A percentile compares a stretch with the other conserved stretches of the same genome.
These are phyloP conservation scores for Halocaridina rubra DNA, from an alignment of 2,888 invertebrate genomes.

Conservation along the genomic window DNA sequence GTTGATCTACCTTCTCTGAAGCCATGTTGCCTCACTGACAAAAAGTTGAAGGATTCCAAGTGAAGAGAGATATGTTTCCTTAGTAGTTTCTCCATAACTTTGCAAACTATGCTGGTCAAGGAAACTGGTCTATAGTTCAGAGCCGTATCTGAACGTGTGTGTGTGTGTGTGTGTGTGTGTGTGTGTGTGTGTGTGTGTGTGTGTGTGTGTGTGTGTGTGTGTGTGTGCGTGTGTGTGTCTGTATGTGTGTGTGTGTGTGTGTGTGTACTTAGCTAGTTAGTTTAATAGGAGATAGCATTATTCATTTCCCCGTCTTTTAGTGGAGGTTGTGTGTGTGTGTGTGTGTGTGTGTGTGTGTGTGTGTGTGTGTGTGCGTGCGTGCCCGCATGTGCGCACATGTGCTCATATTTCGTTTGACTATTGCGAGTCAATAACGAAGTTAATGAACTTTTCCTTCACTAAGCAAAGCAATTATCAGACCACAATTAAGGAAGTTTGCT, in stretches of 20 bases:
- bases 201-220: background rate
- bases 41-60: too few species aligned
- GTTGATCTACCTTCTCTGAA: too few species aligned
- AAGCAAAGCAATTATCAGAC: background rate
- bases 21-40: too few species aligned
- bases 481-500: too few species aligned
- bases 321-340: background rate
- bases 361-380: background rate
- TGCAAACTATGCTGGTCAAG: too few species aligned
- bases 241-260: background rate
- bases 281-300: background rate
- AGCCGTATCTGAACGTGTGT: background rate
- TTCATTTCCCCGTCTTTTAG: background rate
- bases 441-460: background rate
- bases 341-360: slow-evolving; percentile 1
- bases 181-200: background rate
- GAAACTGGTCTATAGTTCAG: too few species aligned
- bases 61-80: too few species aligned
- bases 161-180: background rate
- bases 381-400: background rate
- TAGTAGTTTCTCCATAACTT: too few species aligned
- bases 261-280: background rate
- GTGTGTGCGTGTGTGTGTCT: background rate
- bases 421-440: background rate
- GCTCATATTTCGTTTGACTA: background rate